Conservation (phyloP, 2,888 invertebrate genomes). For the Ectropis crepuscularia region DNA sequence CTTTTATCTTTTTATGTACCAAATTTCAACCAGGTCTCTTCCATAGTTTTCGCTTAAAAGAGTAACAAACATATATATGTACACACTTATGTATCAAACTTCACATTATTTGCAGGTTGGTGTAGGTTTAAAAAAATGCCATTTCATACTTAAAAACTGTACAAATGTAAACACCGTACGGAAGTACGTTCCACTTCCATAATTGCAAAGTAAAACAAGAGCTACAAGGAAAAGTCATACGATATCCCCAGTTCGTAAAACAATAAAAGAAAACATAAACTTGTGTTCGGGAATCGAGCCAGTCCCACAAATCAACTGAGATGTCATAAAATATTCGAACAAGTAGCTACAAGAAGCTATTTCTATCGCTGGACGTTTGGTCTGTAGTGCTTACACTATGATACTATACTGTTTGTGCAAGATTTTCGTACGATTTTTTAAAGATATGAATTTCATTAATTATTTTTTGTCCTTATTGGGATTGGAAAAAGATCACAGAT, state of each 20-base stretch:
- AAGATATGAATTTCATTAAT: too few species aligned
- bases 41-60: too few species aligned
- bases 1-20: too few species aligned
- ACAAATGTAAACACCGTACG: conserved; percentile 8
- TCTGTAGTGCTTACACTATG: background rate
- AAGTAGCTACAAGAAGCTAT: conserved; percentile 39
- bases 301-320: conserved; percentile 43
- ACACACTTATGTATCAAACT: too few species aligned
- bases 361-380: conserved; percentile 20
- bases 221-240: conserved; percentile 29
- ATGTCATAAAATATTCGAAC: conserved; percentile 44
- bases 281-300: conserved; percentile 30
- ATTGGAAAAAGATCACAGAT: too few species aligned
- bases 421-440: too few species aligned
- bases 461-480: too few species aligned
- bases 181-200: conserved; percentile 3
- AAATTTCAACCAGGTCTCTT: too few species aligned
- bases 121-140: too few species aligned
- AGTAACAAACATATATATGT: too few species aligned
- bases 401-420: too few species aligned
- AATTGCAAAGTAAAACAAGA: conserved; percentile 21
- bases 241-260: conserved; percentile 32
- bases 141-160: background rate
- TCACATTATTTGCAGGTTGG: too few species aligned
- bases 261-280: conserved; percentile 45